Base-by-base conservation (phyloP, 2,797 vertebrate species). In the Poecile montanus region DNA sequence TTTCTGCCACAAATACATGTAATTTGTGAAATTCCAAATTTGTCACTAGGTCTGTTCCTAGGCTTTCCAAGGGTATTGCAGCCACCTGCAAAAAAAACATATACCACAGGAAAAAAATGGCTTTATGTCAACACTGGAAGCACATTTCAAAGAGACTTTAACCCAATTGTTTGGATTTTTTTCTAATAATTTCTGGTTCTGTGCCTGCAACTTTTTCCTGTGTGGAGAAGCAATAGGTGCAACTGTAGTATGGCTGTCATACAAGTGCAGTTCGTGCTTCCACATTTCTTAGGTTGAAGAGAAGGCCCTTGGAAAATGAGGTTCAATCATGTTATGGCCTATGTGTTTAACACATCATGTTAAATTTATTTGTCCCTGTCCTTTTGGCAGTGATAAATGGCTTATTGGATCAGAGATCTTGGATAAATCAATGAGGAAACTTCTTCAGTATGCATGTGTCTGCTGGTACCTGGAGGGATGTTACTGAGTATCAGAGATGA, bases 331-430 rank as follows among this genome's bases (percentile, higher is more conserved):
- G 77, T 91, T 42, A 57, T 7, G 83, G 62, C 44, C 47, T 61
- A 79, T 54, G 34, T 84, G 47, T 67, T 93, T 85, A 88, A 74
- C 40, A 38, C 14, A 12, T 73, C 20, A 50, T 34, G 61, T 79
- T 82, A 80, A 77, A 71, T 67, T 17, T 85, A 54, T 85, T 87
- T 91, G 65, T 73, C 10, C 19, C 71, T 20, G 7, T 84, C 48
- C 2, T 4, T 79, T 40, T 40, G 53, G 25, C 65, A 74, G 61
- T 87, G 67, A 87, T 54, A 92, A 95, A 92, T 85, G 54, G 45
- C 25, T 95, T 75, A 58, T 34, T 91, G 51, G 75, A 85, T 73
- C 91, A 74, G 84, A 91, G 50, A 34, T 85, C 71, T 74, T 63
- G 16, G 38, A 57, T 92, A 80, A 85, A 80, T 94, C 65, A 48